Percentiles rank a stretch among this genome's conserved stretches.
Evolutionary conservation across 2,888 invertebrate genomes (phyloP).

Genomic region (Nycteola revayana): DNA sequence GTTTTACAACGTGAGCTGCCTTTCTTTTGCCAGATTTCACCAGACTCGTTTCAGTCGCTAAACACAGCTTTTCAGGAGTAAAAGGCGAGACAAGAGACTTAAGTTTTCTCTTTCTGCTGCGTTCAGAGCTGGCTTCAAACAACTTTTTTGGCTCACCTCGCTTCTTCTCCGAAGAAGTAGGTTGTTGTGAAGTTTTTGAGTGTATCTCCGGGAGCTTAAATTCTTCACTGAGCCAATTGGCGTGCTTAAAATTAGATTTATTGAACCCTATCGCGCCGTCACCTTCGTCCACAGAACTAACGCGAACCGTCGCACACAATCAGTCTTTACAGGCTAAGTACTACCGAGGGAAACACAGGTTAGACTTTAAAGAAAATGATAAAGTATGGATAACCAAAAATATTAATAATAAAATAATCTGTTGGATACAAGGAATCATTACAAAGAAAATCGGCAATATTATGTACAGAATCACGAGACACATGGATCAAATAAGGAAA

Average conservation of each 20-base stretch:
- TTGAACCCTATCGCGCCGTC: constrained; percentile 3
- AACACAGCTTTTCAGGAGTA: too few species aligned
- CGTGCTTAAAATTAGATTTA: constrained; percentile 3
- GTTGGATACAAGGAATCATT: constrained; percentile 4
- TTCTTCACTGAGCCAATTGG: too few species aligned
- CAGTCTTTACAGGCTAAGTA: constrained; percentile 9
- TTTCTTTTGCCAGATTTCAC: too few species aligned
- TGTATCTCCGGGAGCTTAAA: too few species aligned
- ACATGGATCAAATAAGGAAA: constrained; percentile 6
- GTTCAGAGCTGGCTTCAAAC: too few species aligned
- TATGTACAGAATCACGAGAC: constrained; percentile 8
- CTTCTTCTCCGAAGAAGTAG: too few species aligned
- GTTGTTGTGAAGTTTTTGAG: too few species aligned
- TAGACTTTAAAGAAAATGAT: constrained; percentile 5
- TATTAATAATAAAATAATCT: not conserved
- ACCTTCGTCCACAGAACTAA: constrained; percentile 7
- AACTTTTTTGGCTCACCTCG: too few species aligned
- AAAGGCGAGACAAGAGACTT: too few species aligned
- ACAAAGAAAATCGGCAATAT: constrained; percentile 1
- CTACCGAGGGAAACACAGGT: constrained; percentile 1
- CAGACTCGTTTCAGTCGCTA: too few species aligned
- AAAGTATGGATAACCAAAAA: constrained; percentile 5
- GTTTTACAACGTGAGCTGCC: too few species aligned
- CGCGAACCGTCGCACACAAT: constrained; percentile 4
- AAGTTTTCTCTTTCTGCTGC: too few species aligned